Evolutionary conservation across 2,888 invertebrate species (phyloP).

Genomic region (Caenorhabditis doughertyi): DNA sequence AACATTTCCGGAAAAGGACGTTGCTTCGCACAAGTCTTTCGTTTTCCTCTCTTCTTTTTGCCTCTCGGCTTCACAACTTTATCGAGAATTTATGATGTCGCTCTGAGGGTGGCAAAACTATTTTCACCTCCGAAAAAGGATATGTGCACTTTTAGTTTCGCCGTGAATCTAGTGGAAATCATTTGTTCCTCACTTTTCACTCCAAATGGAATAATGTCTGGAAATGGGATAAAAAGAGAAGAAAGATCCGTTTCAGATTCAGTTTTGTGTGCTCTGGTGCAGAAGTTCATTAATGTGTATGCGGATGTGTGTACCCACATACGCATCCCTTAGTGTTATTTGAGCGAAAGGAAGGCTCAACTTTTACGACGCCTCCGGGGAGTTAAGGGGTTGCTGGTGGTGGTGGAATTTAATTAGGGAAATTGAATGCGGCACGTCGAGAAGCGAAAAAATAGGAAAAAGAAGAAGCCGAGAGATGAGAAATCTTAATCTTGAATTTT

Average conservation of each 20-base stretch:
- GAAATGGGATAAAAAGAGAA: background rate
- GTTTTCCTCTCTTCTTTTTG: constrained; percentile 9
- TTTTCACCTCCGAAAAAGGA: constrained; percentile 9
- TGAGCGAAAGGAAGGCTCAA: constrained; percentile 48
- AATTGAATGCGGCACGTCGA: constrained; percentile 48
- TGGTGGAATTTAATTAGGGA: constrained; percentile 59
- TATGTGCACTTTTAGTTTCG: constrained; percentile 1
- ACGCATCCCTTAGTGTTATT: constrained; percentile 47
- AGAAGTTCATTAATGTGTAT: constrained; percentile 57
- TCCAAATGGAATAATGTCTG: background rate
- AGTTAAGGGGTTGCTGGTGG: constrained; percentile 56
- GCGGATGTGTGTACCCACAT: constrained; percentile 37
- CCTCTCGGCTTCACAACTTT: constrained; percentile 38
- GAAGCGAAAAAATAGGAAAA: background rate
- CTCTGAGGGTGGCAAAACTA: constrained; percentile 40
- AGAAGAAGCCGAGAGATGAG: background rate
- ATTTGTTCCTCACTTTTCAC: background rate
- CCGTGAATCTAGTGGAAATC: background rate
- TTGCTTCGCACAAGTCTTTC: constrained; percentile 25
- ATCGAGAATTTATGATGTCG: constrained; percentile 62
- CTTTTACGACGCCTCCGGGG: constrained; percentile 64
- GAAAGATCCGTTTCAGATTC: background rate
- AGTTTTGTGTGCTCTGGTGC: constrained; percentile 19
- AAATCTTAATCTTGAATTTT: too few species aligned
- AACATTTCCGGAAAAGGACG: constrained; percentile 56